Conservation (phyloP, 2,113 vertebrate genomes). For the Bufo bufo region DNA sequence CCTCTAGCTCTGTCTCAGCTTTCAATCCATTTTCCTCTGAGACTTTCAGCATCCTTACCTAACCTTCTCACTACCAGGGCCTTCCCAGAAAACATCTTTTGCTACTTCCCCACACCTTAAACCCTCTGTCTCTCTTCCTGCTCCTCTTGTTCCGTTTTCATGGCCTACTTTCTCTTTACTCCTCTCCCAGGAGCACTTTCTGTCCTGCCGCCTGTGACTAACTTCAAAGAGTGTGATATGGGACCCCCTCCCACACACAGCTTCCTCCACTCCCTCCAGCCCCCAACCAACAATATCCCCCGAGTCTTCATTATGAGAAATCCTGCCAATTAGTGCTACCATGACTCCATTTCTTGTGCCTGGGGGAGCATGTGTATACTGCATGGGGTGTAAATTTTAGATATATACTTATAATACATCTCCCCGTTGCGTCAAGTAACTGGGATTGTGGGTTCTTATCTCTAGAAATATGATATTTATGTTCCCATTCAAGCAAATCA, state of each 20-base stretch:
- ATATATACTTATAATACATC: constrained; percentile 36
- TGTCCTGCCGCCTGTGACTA: constrained; percentile 52
- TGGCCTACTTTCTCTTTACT: constrained; percentile 38
- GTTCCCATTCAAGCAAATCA: not conserved
- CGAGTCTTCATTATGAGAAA: constrained; percentile 55
- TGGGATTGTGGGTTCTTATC: not conserved
- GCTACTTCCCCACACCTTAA: constrained; percentile 4
- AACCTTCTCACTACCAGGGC: not conserved
- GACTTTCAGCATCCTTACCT: not conserved
- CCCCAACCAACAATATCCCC: constrained; percentile 51
- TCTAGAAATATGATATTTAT: not conserved
- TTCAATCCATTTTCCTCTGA: not conserved
- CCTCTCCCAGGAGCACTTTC: constrained; percentile 32
- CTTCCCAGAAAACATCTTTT: not conserved
- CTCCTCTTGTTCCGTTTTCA: constrained; percentile 10
- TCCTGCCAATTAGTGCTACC: constrained; percentile 52
- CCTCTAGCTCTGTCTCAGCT: not conserved
- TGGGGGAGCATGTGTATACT: constrained; percentile 19
- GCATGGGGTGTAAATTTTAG: constrained; percentile 7
- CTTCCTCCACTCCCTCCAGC: constrained; percentile 47
- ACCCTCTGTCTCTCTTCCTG: not conserved
- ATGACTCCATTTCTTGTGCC: constrained; percentile 4
- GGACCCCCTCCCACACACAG: constrained; percentile 41
- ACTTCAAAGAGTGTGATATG: constrained; percentile 53
- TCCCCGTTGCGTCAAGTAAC: constrained; percentile 1